These are phyloP conservation scores for Acanthornis magna DNA, from an alignment of 2,797 vertebrate genomes.

Conservation along the genomic window DNA sequence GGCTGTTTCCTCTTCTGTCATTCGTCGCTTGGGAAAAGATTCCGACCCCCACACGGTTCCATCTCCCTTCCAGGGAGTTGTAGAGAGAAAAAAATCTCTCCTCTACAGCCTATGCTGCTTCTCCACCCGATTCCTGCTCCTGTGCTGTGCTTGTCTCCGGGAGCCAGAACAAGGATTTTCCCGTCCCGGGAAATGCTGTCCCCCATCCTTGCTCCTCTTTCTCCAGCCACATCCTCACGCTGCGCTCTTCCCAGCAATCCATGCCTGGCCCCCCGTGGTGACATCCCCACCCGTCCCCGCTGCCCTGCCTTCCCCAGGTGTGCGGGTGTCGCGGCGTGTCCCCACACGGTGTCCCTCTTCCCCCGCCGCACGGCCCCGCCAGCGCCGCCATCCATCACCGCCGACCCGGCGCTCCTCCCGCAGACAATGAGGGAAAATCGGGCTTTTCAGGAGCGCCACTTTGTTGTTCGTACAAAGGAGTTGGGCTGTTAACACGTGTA, in stretches of 20 bases:
- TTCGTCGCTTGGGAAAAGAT: not conserved
- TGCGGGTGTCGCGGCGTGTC: not conserved
- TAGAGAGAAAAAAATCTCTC: accelerated
- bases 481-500: conserved; percentile 88
- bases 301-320: accelerated
- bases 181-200: not conserved
- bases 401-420: conserved; percentile 67
- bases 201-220: accelerated
- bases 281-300: accelerated
- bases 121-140: not conserved
- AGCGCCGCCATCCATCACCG: conserved; percentile 80
- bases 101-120: accelerated
- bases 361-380: conserved; percentile 32
- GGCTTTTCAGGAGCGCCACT: conserved; percentile 78
- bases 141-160: not conserved
- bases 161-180: not conserved
- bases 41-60: accelerated
- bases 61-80: not conserved
- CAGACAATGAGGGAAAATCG: conserved; percentile 79
- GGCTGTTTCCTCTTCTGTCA: not conserved
- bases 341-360: conserved; percentile 77
- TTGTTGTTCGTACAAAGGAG: conserved; percentile 85
- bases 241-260: accelerated
- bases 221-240: not conserved
- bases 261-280: accelerated